Evolutionary conservation across 2,888 invertebrate genomes (phyloP), one percentile per base, ranked within the genome.

Genomic region (Meteorus cinctellus): DNA sequence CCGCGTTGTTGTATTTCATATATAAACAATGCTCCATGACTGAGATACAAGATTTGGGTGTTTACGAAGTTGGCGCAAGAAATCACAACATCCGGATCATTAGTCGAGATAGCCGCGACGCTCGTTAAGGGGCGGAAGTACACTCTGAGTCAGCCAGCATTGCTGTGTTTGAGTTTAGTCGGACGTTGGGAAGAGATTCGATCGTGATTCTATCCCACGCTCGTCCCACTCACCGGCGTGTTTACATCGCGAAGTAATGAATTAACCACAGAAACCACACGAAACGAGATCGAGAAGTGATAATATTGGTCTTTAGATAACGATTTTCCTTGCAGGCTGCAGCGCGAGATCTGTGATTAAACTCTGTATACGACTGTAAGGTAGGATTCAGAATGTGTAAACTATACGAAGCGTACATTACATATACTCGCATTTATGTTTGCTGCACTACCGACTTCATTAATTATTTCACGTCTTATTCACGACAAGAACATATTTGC

Each of bases 251-350:
- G 34, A 45, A 67, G 62, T 77, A 77, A 77, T 77, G 73, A 73
- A 77, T 77, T 77, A 77, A 77, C 65, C 73, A 65, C 59, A 69
- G 73, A 73, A 77, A 70, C 68, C 73, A 72, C 68, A 70, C 69
- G 59, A 60, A 74, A 76, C 65, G 72, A 72, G 72, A 76, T 76
- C 60, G 76, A 76, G 76, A 72, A 72, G 67, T 72, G 68, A 68
- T 60, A 76, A 76, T 76, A 72, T 76, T 76, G 72, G 68, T 72
- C 76, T 76, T 72, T 45, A 72, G 67, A 72, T 76, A 76, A 67
- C 66, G 71, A 45, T 67, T 72, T 76, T 41, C 63, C 69, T 55
- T 27, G 16, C 14, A 27, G 24, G 31, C 19, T 27, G 63, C 45
- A 24, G 41, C 5, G 24, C 48, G 14, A 45, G 29, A 24, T n/a